These are phyloP conservation scores for Cyanocitta stelleri DNA, from an alignment of 2,113 vertebrate genomes.

Conservation along the genomic window DNA sequence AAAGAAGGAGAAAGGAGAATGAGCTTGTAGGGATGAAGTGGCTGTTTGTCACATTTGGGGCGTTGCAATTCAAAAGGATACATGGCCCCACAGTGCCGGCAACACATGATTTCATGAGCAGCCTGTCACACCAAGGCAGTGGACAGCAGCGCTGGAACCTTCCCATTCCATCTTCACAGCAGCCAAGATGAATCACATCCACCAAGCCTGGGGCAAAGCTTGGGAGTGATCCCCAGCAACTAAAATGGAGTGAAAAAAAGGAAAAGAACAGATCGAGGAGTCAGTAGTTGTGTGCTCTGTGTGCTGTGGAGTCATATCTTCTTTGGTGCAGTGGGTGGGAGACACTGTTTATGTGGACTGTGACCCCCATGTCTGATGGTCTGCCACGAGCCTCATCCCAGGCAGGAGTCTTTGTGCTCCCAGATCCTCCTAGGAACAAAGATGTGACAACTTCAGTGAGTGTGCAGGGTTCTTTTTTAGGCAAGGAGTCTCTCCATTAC, in stretches of 20 bases:
- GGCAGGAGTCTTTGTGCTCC: background rate
- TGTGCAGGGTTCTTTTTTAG: fast-evolving
- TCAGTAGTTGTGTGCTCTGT: background rate
- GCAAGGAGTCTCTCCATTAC: background rate
- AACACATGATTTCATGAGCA: background rate
- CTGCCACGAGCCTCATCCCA: background rate
- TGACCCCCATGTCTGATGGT: background rate
- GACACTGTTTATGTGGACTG: no score
- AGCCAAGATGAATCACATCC: background rate
- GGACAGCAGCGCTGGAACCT: fast-evolving
- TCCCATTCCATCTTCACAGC: background rate
- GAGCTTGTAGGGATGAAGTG: background rate
- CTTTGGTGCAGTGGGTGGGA: background rate
- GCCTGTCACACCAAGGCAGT: fast-evolving
- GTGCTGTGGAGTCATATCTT: background rate
- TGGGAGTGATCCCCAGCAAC: background rate
- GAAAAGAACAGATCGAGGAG: background rate
- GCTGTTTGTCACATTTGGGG: background rate
- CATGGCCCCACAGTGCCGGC: background rate
- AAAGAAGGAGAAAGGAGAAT: background rate
- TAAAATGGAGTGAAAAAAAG: background rate
- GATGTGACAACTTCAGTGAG: background rate
- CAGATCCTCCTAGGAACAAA: background rate
- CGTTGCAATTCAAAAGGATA: background rate
- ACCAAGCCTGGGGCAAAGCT: background rate